A percentile compares a stretch with the other conserved stretches of the same genome.
phyloP scores from a whole-genome alignment of 2,797 vertebrate species.

The Acipenser ruthenus region DNA sequence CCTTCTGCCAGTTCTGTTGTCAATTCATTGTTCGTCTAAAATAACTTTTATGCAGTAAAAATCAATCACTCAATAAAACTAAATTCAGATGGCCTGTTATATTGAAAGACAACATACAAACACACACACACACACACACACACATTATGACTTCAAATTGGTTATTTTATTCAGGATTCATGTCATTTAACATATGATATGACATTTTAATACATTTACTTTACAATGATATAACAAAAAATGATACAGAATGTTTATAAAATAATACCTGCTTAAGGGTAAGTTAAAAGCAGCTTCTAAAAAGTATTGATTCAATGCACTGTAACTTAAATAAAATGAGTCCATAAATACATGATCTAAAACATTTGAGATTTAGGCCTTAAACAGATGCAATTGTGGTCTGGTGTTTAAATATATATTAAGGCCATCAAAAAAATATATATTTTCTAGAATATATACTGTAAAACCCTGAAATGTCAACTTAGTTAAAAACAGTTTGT shows the following conservation, averaged over 20 bases:
- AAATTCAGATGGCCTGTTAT: too few species aligned
- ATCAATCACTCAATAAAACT: too few species aligned
- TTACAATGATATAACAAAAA: constrained; percentile 40
- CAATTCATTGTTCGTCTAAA: too few species aligned
- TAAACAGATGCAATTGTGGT: constrained; percentile 24
- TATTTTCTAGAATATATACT: constrained; percentile 29
- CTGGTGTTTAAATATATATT: constrained; percentile 38
- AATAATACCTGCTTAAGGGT: constrained; percentile 48
- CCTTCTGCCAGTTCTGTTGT: too few species aligned
- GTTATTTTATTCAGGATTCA: constrained; percentile 52
- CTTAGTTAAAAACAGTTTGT: constrained; percentile 21
- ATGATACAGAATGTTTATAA: constrained; percentile 40
- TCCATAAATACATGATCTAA: constrained; percentile 45
- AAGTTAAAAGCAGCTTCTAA: constrained; percentile 39
- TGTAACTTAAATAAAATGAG: constrained; percentile 49
- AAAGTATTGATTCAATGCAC: constrained; percentile 55
- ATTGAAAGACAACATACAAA: not conserved
- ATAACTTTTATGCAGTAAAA: too few species aligned
- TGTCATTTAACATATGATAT: constrained; percentile 38
- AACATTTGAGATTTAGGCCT: constrained; percentile 30
- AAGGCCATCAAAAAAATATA: constrained; percentile 53
- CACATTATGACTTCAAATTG: constrained; percentile 37
- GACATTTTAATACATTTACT: constrained; percentile 35
- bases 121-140: constrained; percentile 16
- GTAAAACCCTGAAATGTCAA: constrained; percentile 31